Evolutionary conservation across 2,888 invertebrate genomes (phyloP), one percentile per base, ranked within the genome.

Genomic region (Chromoteleia sp.): DNA sequence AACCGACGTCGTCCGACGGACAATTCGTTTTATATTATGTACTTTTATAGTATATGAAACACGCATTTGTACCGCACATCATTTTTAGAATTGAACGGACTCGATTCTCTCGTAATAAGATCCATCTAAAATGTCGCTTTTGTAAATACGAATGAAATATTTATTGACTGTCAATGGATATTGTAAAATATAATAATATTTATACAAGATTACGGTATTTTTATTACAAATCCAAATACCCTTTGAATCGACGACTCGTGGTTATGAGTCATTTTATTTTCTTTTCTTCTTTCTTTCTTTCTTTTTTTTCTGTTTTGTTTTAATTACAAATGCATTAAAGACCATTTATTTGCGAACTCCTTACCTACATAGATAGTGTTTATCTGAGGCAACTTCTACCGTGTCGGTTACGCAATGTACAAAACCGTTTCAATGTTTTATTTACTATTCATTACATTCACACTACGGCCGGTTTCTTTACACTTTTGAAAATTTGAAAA

Each of bases 161-260:
- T 91, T 91, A 91, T 91, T 91, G 88, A 91, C 89, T 86, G 91
- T 90, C 91, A 90, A 89, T 87, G 87, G 88, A 88, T 87, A 89
- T 87, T 87, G 85, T 89, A 84, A 86, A 90, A 88, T 89, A 91
- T 87, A 91, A 86, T 86, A 83, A 88, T 91, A 91, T 91, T 91
- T 91, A 91, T 90, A 91, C 86, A 70, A 63, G 14, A 19, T 14
- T 48, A 7, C 10, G 45, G 15, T 41, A 39, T 45, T 59, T 56
- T 76, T 67, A 76, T 76, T 77, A 5, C 36, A 50, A 19, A 33
- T 15, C 45, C 39, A 59, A 29, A 6, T 12, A 56, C 56, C 19
- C 45, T 7, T 41, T 3, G 1, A n/a, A 10, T n/a, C 0, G n/a
- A n/a, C n/a, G n/a, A n/a, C n/a, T n/a, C n/a, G n/a, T n/a, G n/a